Evolutionary conservation across 2,797 vertebrate genomes (phyloP).

Genomic region (Myotis pilosus): DNA sequence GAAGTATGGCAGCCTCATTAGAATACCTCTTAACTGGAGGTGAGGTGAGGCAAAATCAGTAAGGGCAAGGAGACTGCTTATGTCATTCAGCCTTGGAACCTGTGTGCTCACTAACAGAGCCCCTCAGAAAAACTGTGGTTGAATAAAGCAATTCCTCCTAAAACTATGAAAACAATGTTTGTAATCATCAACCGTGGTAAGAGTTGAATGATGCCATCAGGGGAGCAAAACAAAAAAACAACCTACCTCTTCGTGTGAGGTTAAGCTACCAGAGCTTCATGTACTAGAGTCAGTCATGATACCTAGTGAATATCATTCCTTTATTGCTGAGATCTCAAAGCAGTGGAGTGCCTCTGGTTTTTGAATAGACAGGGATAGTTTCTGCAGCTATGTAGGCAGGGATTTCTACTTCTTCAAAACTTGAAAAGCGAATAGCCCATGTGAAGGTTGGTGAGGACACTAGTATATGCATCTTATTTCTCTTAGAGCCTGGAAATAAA

Average conservation of each 20-base stretch:
- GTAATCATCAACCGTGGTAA: background rate
- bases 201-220: background rate
- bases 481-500: background rate
- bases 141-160: background rate
- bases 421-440: background rate
- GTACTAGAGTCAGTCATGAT: background rate
- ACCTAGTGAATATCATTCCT: background rate
- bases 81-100: background rate
- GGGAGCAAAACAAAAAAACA: conserved; percentile 18
- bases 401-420: background rate
- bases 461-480: background rate
- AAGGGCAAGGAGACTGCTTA: background rate
- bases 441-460: background rate
- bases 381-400: background rate
- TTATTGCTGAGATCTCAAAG: conserved; percentile 14
- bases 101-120: background rate
- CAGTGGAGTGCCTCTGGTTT: background rate
- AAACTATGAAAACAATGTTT: background rate
- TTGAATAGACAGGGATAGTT: conserved; percentile 6
- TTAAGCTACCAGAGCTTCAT: background rate
- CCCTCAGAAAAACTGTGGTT: background rate
- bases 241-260: background rate
- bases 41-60: background rate
- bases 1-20: background rate
- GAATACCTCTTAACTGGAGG: background rate